A percentile compares a stretch with the other conserved stretches of the same genome.
Evolutionary conservation across 2,888 invertebrate genomes (phyloP).

Genomic region (Gryllus longicercus): DNA sequence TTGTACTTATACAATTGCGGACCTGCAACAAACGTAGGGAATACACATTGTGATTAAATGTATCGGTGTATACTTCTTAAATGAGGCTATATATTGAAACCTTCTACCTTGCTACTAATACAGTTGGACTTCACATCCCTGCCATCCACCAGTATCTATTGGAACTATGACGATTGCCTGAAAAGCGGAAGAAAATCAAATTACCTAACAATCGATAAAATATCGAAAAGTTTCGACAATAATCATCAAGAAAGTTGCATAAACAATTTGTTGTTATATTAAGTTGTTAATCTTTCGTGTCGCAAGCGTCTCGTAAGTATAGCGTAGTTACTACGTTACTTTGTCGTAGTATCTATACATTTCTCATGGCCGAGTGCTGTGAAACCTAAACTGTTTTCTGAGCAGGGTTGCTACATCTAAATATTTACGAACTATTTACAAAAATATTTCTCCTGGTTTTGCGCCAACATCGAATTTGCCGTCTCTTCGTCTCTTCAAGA

Average conservation of each 20-base stretch:
- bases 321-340: too few species aligned
- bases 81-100: not conserved
- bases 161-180: not conserved
- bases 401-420: too few species aligned
- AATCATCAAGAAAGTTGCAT: not conserved
- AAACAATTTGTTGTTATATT: not conserved
- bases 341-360: too few species aligned
- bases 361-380: too few species aligned
- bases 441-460: too few species aligned
- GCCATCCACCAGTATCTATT: not conserved
- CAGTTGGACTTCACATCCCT: not conserved
- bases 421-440: too few species aligned
- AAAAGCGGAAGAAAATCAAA: not conserved
- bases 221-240: not conserved
- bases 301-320: too few species aligned
- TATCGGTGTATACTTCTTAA: not conserved
- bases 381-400: too few species aligned
- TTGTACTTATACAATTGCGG: not conserved
- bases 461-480: too few species aligned
- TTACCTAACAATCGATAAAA: not conserved
- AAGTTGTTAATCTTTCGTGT: not conserved
- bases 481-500: too few species aligned
- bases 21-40: not conserved
- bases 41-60: not conserved
- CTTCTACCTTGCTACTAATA: not conserved